These are phyloP conservation scores for Oreochromis niloticus DNA, from an alignment of 2,113 vertebrate genomes.

Conservation along the genomic window DNA sequence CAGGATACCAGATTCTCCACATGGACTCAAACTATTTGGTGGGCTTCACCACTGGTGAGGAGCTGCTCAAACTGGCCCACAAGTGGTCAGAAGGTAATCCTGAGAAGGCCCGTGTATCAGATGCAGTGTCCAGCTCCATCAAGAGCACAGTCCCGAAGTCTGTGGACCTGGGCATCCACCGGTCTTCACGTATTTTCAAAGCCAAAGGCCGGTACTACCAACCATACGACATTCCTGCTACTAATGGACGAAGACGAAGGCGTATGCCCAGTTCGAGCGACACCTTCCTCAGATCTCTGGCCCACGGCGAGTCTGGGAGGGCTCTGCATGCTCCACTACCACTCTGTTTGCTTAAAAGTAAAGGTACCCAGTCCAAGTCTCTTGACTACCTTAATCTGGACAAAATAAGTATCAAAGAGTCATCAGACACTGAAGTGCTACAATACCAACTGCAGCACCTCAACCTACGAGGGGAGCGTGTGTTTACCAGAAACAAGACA, in stretches of 20 bases:
- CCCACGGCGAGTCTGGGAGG: slow-evolving; percentile 76
- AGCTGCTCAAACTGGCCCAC: slow-evolving; percentile 89
- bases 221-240: slow-evolving; percentile 90
- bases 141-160: slow-evolving; percentile 73
- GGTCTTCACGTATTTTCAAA: slow-evolving; percentile 83
- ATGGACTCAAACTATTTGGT: slow-evolving; percentile 97
- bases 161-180: slow-evolving; percentile 77
- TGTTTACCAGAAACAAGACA: slow-evolving; percentile 88
- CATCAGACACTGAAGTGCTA: slow-evolving; percentile 90
- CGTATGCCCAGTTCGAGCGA: slow-evolving; percentile 95
- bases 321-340: slow-evolving; percentile 83
- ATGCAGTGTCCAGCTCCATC: slow-evolving; percentile 63
- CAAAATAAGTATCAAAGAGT: slow-evolving; percentile 90
- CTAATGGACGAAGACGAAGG: slow-evolving; percentile 81
- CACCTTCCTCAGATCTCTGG: slow-evolving; percentile 79
- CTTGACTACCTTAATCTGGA: slow-evolving; percentile 98
- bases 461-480: slow-evolving; percentile 84
- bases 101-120: slow-evolving; percentile 68
- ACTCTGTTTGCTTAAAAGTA: slow-evolving; percentile 88
- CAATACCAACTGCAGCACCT: slow-evolving; percentile 95
- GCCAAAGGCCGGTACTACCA: slow-evolving; percentile 87
- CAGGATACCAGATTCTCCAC: slow-evolving; percentile 93
- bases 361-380: slow-evolving; percentile 89
- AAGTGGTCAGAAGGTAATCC: slow-evolving; percentile 72
- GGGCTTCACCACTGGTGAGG: slow-evolving; percentile 91